These are phyloP conservation scores for Crotalus horridus DNA, from an alignment of 2,113 vertebrate genomes.

Conservation along the genomic window DNA sequence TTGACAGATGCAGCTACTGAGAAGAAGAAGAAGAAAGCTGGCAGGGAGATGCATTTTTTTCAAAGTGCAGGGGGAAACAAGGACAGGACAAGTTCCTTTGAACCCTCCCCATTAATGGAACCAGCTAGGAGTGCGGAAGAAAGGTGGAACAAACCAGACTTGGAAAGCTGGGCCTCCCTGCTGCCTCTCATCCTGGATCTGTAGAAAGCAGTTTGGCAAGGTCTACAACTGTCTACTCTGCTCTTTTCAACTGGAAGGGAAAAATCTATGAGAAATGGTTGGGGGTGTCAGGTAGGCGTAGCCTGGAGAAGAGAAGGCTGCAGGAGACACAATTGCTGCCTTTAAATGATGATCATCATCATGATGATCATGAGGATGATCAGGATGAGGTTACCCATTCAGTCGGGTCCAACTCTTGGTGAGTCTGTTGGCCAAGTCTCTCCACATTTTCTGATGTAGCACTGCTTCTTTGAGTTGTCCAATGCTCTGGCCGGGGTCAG, in stretches of 20 bases:
- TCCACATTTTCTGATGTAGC: too few relatives aligned
- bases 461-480: too few relatives aligned
- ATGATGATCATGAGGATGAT: too few relatives aligned
- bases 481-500: too few relatives aligned
- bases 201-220: not conserved
- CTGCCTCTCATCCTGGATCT: not conserved
- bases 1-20: too few relatives aligned
- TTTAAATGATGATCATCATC: not conserved
- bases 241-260: not conserved
- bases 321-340: not conserved
- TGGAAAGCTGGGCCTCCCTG: not conserved
- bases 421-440: too few relatives aligned
- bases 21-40: not conserved
- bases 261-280: not conserved
- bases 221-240: not conserved
- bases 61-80: not conserved
- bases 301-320: not conserved
- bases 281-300: not conserved
- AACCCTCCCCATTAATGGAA: not conserved
- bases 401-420: too few relatives aligned
- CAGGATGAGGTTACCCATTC: too few relatives aligned
- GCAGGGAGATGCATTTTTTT: not conserved
- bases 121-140: not conserved
- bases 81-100: not conserved
- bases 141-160: not conserved